phyloP scores from a whole-genome alignment of 2,888 invertebrate species.

The Drosophila recens region DNA sequence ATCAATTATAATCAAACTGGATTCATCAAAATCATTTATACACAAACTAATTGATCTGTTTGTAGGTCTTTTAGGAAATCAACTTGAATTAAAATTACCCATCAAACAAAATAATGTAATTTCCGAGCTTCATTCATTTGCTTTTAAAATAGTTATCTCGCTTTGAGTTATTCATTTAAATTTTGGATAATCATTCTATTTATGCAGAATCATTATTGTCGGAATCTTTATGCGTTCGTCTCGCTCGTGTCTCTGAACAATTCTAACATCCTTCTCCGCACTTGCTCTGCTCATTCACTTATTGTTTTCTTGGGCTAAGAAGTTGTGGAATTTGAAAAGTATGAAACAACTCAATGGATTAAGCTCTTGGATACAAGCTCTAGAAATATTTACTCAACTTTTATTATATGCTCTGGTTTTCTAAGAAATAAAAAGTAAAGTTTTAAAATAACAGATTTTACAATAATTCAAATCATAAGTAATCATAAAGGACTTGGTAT shows the following conservation, averaged over 20 bases:
- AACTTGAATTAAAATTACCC: constrained; percentile 3
- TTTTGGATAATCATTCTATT: constrained; percentile 66
- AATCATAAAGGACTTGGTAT: not conserved
- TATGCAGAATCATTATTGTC: constrained; percentile 71
- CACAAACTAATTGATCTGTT: constrained; percentile 6
- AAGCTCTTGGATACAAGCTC: constrained; percentile 14
- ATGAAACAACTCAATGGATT: constrained; percentile 18
- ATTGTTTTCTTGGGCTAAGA: constrained; percentile 18
- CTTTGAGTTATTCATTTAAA: constrained; percentile 41
- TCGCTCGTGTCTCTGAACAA: constrained; percentile 51
- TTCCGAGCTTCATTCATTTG: constrained; percentile 5
- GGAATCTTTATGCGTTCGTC: constrained; percentile 65
- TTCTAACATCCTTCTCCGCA: constrained; percentile 36
- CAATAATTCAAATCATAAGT: not conserved
- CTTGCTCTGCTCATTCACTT: constrained; percentile 11
- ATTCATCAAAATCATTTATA: not conserved
- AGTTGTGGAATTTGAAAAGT: constrained; percentile 19
- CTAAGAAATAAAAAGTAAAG: not conserved
- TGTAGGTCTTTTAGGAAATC: constrained; percentile 4
- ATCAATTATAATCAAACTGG: not conserved
- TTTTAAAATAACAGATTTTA: not conserved
- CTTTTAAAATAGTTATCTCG: constrained; percentile 13
- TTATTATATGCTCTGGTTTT: constrained; percentile 2
- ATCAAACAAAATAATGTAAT: constrained; percentile 7
- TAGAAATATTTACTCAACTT: constrained; percentile 27